A percentile compares a stretch with the other conserved stretches of the same genome.
Evolutionary conservation across 2,113 vertebrate genomes (phyloP).

Genomic region (Hemiscyllium ocellatum): DNA sequence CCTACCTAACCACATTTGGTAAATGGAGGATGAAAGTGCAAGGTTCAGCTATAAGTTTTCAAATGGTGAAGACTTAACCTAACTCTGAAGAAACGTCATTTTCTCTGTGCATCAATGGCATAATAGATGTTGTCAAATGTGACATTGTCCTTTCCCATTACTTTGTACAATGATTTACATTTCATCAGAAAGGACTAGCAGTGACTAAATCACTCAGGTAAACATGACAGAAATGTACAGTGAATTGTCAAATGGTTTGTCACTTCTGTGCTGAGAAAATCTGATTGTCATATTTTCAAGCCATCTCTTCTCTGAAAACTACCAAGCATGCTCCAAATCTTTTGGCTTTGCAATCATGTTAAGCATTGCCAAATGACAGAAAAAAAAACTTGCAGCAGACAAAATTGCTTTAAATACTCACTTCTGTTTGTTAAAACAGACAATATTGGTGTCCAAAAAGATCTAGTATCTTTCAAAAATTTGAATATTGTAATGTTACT

Average conservation of each 20-base stretch:
- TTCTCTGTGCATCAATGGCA: not conserved
- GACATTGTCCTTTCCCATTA: not conserved
- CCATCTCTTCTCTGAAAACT: not conserved
- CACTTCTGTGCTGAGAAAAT: not conserved
- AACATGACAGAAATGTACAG: not conserved
- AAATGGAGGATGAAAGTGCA: not conserved
- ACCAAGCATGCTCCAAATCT: not conserved
- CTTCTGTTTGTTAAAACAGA: not conserved
- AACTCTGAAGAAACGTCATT: not conserved
- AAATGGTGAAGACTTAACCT: not conserved
- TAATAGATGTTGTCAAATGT: not conserved
- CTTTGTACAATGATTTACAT: not conserved
- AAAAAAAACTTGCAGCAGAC: not conserved
- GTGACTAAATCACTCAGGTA: not conserved
- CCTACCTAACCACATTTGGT: not conserved
- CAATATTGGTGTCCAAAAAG: not conserved
- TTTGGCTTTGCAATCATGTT: not conserved
- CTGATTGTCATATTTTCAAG: not conserved
- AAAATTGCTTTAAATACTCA: not conserved
- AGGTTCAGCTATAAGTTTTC: not conserved
- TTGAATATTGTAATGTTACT: not conserved
- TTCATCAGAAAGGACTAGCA: conserved; percentile 1
- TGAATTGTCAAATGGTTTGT: not conserved
- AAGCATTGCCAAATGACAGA: not conserved
- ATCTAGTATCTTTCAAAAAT: not conserved